phyloP scores from a whole-genome alignment of 2,797 vertebrate genomes.

The Calcarius lapponicus region DNA sequence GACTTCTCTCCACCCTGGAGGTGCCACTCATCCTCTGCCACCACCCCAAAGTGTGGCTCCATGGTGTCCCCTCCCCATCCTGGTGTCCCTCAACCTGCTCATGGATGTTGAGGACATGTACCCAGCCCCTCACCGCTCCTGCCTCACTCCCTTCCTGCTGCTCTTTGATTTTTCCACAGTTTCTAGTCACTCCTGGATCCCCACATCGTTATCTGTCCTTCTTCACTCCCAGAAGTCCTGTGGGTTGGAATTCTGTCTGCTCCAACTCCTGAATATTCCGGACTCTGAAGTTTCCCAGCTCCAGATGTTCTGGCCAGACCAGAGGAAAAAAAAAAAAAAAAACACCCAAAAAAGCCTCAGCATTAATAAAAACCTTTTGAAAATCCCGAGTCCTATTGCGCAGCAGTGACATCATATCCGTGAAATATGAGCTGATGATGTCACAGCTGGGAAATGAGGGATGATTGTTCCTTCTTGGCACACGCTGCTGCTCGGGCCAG shows the following conservation, averaged over 20 bases:
- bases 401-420: constrained; percentile 70
- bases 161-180: not conserved
- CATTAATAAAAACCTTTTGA: constrained; percentile 70
- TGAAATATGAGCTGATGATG: constrained; percentile 68
- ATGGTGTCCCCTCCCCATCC: not conserved
- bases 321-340: not conserved
- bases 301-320: constrained; percentile 72
- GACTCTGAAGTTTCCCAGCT: constrained; percentile 61
- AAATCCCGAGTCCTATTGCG: constrained; percentile 55
- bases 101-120: fast-evolving
- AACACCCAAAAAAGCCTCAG: constrained; percentile 18
- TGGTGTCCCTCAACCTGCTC: not conserved
- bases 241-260: constrained; percentile 53
- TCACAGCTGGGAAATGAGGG: constrained; percentile 66
- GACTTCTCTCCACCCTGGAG: not conserved
- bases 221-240: constrained; percentile 31
- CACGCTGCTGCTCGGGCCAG: not conserved
- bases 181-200: constrained; percentile 40
- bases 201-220: constrained; percentile 36
- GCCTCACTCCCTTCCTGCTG: not conserved
- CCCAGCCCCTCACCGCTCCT: not conserved
- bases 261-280: constrained; percentile 53
- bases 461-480: constrained; percentile 51
- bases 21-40: not conserved
- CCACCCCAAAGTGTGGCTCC: not conserved